These are phyloP conservation scores for Heliopora coerulea DNA, from an alignment of 92 coral and sea anemone species.

Conservation along the genomic window DNA sequence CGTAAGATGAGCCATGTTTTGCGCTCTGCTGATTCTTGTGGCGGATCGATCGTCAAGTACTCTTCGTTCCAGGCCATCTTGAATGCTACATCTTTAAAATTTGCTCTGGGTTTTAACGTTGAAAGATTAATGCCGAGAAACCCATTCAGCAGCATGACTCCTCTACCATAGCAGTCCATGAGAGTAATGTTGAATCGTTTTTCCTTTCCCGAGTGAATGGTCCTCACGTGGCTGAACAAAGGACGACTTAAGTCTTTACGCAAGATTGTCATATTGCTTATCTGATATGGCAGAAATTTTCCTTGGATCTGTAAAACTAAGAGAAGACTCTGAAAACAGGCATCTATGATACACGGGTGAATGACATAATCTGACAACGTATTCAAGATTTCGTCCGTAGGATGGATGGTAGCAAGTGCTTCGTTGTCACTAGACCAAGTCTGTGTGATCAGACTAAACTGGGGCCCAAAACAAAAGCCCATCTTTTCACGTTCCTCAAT, in stretches of 20 bases:
- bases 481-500: conserved; percentile 19
- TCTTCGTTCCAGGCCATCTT: conserved; percentile 47
- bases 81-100: conserved; percentile 2
- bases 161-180: no score
- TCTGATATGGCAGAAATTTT: conserved; percentile 28
- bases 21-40: no score
- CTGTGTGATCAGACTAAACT: conserved; percentile 8
- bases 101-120: no score
- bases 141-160: no score
- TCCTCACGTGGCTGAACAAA: conserved; percentile 35
- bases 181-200: background rate
- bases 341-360: conserved; percentile 66
- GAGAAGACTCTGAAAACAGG: conserved; percentile 53
- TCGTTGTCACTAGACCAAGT: conserved; percentile 9
- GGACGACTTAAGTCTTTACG: background rate
- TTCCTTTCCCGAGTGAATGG: conserved; percentile 27
- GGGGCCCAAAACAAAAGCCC: conserved; percentile 18
- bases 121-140: no score
- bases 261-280: conserved; percentile 24
- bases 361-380: conserved; percentile 51
- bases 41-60: background rate
- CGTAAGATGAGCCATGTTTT: conserved; percentile 27
- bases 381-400: conserved; percentile 3
- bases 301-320: background rate
- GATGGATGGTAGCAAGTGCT: conserved; percentile 26